A percentile compares a stretch with the other conserved stretches of the same genome.
These are phyloP conservation scores for Crotalus viridis DNA, from an alignment of 2,113 vertebrate species.

Conservation along the genomic window DNA sequence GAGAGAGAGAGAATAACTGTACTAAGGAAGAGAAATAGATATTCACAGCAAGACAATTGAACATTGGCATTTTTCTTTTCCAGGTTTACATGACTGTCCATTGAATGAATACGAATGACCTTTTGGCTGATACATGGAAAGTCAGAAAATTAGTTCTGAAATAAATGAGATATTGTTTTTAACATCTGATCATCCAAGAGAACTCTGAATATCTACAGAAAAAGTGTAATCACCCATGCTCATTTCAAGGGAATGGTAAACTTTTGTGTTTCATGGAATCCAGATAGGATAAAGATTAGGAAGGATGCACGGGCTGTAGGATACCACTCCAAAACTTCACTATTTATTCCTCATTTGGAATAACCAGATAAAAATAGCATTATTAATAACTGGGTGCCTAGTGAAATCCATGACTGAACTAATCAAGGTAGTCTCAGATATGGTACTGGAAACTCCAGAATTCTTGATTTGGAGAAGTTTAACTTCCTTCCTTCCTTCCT, in stretches of 20 bases:
- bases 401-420: background rate
- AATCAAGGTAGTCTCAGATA: background rate
- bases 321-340: background rate
- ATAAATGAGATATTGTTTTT: background rate
- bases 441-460: background rate
- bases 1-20: background rate
- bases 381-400: background rate
- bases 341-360: background rate
- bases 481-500: no score
- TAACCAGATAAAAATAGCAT: background rate
- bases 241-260: background rate
- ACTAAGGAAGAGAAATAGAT: background rate
- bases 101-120: background rate
- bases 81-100: background rate
- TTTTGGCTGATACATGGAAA: background rate
- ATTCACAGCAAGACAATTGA: constrained; percentile 33
- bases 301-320: background rate
- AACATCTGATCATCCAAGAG: background rate
- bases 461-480: background rate
- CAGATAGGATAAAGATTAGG: background rate
- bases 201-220: background rate
- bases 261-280: background rate
- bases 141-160: background rate
- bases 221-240: background rate
- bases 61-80: constrained; percentile 28